These are phyloP conservation scores for Sitophilus oryzae DNA, from an alignment of 1,140 invertebrate genomes.

Conservation along the genomic window DNA sequence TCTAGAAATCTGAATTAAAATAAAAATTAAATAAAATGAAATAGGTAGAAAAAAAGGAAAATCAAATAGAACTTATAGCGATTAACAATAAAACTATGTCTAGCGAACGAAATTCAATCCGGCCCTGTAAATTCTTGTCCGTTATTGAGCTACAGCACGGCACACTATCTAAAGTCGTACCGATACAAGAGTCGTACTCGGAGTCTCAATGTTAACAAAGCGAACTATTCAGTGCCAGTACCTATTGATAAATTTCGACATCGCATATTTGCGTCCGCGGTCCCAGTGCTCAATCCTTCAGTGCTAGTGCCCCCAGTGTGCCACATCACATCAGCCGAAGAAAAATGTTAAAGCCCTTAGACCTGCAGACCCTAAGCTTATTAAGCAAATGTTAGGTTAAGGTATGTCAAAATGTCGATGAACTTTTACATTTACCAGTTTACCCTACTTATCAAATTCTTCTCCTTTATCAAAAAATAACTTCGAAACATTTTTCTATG, in stretches of 20 bases:
- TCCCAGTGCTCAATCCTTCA: too few relatives aligned
- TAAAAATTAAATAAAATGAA: not conserved
- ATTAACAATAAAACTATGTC: too few relatives aligned
- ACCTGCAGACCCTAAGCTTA: constrained; percentile 7
- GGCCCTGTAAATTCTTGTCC: constrained; percentile 27
- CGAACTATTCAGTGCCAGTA: constrained; percentile 14
- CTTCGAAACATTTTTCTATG: not conserved
- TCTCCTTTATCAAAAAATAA: constrained; percentile 4
- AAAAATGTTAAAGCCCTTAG: constrained; percentile 14
- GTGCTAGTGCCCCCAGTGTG: constrained; percentile 1
- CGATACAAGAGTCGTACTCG: constrained; percentile 9
- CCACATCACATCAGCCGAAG: not conserved
- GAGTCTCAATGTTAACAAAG: constrained; percentile 20
- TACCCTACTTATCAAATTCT: constrained; percentile 26
- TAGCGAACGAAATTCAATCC: constrained; percentile 7
- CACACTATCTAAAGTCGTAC: constrained; percentile 16
- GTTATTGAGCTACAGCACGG: constrained; percentile 23
- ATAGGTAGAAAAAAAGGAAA: not conserved
- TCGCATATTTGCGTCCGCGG: not conserved
- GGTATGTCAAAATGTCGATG: constrained; percentile 38
- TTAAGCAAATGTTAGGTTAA: constrained; percentile 34
- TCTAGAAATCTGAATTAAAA: too few relatives aligned
- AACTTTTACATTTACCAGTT: constrained; percentile 32
- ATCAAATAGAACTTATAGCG: too few relatives aligned
- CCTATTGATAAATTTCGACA: constrained; percentile 8